These are phyloP conservation scores for Sylvicola fuscatus DNA, from an alignment of 2,888 invertebrate species.

Conservation along the genomic window DNA sequence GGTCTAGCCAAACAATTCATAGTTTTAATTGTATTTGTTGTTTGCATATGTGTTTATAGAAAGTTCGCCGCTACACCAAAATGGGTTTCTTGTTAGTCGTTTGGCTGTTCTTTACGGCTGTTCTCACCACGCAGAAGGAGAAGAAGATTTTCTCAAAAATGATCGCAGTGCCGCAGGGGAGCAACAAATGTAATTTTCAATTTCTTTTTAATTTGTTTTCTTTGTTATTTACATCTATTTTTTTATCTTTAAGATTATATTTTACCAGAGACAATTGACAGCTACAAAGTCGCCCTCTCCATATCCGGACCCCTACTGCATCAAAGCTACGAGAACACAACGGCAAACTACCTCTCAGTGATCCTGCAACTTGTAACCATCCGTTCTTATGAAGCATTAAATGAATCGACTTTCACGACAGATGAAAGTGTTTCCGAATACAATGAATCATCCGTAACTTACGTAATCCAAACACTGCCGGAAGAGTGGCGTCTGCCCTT, in stretches of 20 bases:
- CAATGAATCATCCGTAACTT: too few relatives aligned
- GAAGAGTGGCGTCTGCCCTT: constrained; percentile 34
- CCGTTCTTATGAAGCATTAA: too few relatives aligned
- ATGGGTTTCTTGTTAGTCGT: constrained; percentile 12
- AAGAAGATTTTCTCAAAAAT: constrained; percentile 20
- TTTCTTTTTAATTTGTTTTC: constrained; percentile 6
- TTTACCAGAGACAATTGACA: constrained; percentile 8
- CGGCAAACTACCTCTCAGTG: too few relatives aligned
- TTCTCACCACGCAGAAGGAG: constrained; percentile 18
- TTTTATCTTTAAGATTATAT: constrained; percentile 13
- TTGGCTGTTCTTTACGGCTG: constrained; percentile 17
- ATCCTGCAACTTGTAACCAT: too few relatives aligned
- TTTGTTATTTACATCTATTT: background rate
- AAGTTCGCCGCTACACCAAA: constrained; percentile 2
- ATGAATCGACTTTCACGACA: too few relatives aligned
- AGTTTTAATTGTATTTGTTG: constrained; percentile 1
- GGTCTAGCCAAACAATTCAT: background rate
- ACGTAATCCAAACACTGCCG: too few relatives aligned
- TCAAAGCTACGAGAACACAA: constrained; percentile 6
- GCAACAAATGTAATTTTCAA: constrained; percentile 15
- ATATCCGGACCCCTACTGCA: constrained; percentile 33
- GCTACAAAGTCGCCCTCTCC: constrained; percentile 18
- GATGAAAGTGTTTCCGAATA: too few relatives aligned
- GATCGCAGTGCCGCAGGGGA: constrained; percentile 16
- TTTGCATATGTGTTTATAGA: background rate